Conservation (phyloP, 2,888 invertebrate species). For the Ennomos quercinarius region DNA sequence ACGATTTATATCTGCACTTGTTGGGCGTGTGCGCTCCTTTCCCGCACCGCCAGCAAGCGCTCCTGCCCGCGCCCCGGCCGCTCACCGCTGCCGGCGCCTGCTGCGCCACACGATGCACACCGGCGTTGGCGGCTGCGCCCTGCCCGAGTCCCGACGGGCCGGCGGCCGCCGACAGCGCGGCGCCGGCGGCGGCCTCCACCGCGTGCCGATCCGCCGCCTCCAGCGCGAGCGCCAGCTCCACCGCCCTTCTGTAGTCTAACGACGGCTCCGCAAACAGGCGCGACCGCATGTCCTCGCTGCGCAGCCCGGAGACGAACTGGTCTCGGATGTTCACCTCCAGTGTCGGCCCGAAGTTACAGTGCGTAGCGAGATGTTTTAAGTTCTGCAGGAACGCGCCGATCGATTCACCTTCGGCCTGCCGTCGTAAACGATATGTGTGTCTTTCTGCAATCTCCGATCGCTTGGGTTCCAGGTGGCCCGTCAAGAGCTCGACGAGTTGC, state of each 20-base stretch:
- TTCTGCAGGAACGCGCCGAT: background rate
- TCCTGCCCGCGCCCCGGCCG: background rate
- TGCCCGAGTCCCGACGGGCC: background rate
- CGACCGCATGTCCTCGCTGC: conserved; percentile 40
- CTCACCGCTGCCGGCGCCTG: background rate
- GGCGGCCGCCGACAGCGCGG: background rate
- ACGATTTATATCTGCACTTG: background rate
- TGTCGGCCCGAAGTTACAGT: conserved; percentile 25
- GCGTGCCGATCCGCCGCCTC: background rate
- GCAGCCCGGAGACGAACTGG: conserved; percentile 40
- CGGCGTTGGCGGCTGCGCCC: too few relatives aligned
- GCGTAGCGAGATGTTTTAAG: background rate
- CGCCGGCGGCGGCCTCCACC: background rate
- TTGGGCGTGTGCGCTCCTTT: background rate
- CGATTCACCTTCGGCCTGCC: conserved; percentile 31
- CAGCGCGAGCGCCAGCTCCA: conserved; percentile 44
- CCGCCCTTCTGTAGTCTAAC: conserved; percentile 40
- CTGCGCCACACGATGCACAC: too few relatives aligned
- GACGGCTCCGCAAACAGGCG: conserved; percentile 43
- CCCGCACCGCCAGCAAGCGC: background rate
- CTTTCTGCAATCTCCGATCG: conserved; percentile 39
- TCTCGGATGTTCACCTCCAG: conserved; percentile 35
- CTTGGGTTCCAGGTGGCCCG: conserved; percentile 35
- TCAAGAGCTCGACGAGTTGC: background rate
- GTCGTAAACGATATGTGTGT: conserved; percentile 37